Base-by-base conservation (phyloP, 2,113 vertebrate genomes). In the Recurvirostra avosetta region DNA sequence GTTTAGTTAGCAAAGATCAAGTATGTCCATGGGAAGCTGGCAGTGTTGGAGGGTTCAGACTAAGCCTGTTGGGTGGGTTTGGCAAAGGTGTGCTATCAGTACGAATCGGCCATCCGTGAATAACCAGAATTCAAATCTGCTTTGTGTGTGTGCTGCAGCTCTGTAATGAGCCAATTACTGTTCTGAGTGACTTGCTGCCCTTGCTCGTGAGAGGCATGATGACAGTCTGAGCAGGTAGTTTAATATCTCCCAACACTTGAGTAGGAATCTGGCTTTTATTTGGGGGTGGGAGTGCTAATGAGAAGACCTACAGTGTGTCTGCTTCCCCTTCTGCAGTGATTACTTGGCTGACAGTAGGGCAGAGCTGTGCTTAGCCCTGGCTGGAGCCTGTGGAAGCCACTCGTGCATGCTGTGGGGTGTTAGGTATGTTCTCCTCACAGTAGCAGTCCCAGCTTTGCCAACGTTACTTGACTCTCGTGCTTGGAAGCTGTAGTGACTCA, bases 71-170 rank as follows among this genome's bases (percentile, higher is more conserved):
- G 79, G 25, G 53, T 96, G 72, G 41, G 56, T 94, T 94, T 96
- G 70, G 58, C 70, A 72, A 41, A 87, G 34, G 20, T 56, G 41
- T 2, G 3, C 27, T 67, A 3, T 68, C 40, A 34, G 52, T 66
- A 34, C 1, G 0, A 49, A 52, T 61, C 7, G 10, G 53, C 29
- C 36, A 20, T 43, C 34, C 0, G 0, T 68, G 66, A 88, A 49
- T 40, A 74, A 53, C 52, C 55, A 84, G 67, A 70, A 67, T 13
- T 71, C 47, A 77, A 15, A 67, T 56, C 18, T 75, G 32, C 30
- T 90, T 4, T 68, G 6, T 56, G 43, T 52, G 53, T 29, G n/a
- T 78, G 6, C 56, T 68, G 5, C 40, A 56, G 56, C 53, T 76
- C 70, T 68, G 45, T 20, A 63, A 43, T 13, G 36, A 85, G 56